Evolutionary conservation across 2,113 vertebrate species (phyloP).

Genomic region (Azemiops feae): DNA sequence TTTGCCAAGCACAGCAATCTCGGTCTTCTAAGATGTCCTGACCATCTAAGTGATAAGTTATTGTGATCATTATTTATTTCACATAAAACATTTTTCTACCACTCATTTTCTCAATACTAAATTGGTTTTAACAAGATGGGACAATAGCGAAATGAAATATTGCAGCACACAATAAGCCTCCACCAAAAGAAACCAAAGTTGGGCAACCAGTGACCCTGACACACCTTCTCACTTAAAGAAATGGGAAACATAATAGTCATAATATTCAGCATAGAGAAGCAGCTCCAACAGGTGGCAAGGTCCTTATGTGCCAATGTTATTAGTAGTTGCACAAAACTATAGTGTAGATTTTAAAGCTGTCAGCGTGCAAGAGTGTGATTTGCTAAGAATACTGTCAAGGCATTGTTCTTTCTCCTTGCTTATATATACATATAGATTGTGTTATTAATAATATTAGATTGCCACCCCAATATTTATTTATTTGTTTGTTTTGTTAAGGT

Average conservation of each 20-base stretch:
- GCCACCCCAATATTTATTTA: constrained; percentile 22
- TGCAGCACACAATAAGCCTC: not conserved
- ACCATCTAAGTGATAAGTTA: too few relatives aligned
- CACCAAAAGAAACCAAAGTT: not conserved
- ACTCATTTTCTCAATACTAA: too few relatives aligned
- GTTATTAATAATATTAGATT: constrained; percentile 43
- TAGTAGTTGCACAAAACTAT: not conserved
- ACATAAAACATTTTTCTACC: too few relatives aligned
- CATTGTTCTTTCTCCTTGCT: constrained; percentile 14
- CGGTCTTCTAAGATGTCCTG: too few relatives aligned
- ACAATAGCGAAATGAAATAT: too few relatives aligned
- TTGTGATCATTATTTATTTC: too few relatives aligned
- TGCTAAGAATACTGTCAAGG: not conserved
- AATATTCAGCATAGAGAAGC: not conserved
- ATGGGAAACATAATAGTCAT: not conserved
- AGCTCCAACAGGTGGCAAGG: not conserved
- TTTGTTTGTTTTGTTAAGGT: not conserved
- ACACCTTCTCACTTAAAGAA: not conserved
- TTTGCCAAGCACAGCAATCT: too few relatives aligned
- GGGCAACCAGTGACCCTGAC: not conserved
- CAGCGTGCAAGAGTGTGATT: constrained; percentile 15
- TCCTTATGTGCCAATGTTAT: not conserved
- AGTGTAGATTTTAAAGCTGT: constrained; percentile 10
- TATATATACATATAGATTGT: constrained; percentile 43
- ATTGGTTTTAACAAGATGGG: too few relatives aligned